Evolutionary conservation across 2,888 invertebrate genomes (phyloP).

Genomic region (Sialis fuliginosa): DNA sequence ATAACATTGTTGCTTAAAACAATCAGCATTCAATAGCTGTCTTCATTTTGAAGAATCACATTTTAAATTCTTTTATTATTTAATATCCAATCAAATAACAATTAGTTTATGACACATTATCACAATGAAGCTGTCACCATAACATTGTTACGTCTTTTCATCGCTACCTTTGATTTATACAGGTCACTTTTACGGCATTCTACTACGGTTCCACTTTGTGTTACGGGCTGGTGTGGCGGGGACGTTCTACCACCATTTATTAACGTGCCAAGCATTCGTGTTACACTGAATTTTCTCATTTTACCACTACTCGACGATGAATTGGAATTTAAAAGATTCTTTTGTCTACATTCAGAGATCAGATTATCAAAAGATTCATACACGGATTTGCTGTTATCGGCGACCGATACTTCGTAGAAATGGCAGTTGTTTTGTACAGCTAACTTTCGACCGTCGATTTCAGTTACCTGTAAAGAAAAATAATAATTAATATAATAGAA

Average conservation of each 20-base stretch:
- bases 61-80: neutral
- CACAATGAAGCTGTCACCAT: constrained; percentile 49
- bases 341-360: constrained; percentile 43
- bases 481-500: neutral
- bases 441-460: constrained; percentile 48
- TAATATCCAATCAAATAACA: neutral
- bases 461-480: constrained; percentile 40
- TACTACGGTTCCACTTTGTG: constrained; percentile 36
- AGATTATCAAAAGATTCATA: constrained; percentile 55
- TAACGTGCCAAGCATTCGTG: constrained; percentile 61
- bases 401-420: constrained; percentile 67
- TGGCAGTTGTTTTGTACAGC: constrained; percentile 50
- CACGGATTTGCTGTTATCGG: constrained; percentile 56
- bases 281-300: constrained; percentile 56
- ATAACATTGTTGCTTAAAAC: neutral
- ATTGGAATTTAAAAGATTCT: constrained; percentile 14
- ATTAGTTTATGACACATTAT: constrained; percentile 26
- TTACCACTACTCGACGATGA: constrained; percentile 29
- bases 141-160: constrained; percentile 37
- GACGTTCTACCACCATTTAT: constrained; percentile 34
- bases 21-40: neutral
- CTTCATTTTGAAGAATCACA: neutral
- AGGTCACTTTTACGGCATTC: constrained; percentile 41
- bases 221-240: constrained; percentile 18
- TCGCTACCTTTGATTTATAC: constrained; percentile 31